Evolutionary conservation across 2,888 invertebrate genomes (phyloP).

Genomic region (Linnaemya tessellans): DNA sequence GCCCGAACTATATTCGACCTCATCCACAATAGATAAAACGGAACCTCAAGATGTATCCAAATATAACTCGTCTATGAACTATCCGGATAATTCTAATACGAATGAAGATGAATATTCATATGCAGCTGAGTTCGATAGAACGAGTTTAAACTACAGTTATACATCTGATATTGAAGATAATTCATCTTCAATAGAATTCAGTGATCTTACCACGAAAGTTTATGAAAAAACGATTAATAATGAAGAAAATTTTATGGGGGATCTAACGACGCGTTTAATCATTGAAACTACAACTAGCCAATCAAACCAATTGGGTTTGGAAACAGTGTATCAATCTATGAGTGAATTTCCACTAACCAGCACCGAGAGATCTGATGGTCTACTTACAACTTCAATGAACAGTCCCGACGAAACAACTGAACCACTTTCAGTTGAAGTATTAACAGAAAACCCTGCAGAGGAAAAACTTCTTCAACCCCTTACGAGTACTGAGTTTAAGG

Average conservation of each 20-base stretch:
- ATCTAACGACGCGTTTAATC: neutral
- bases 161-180: neutral
- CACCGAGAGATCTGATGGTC: neutral
- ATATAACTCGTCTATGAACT: neutral
- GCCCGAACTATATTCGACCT: neutral
- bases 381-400: neutral
- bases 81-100: neutral
- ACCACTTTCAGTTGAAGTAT: neutral
- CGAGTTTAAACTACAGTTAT: neutral
- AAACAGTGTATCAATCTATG: neutral
- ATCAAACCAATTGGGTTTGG: neutral
- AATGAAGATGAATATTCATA: neutral
- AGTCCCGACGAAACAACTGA: neutral
- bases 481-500: neutral
- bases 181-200: neutral
- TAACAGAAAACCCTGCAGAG: neutral
- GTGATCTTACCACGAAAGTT: neutral
- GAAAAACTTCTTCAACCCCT: neutral
- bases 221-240: conserved; percentile 9
- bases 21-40: neutral
- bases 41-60: no score
- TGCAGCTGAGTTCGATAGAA: neutral
- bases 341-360: neutral
- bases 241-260: neutral
- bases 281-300: neutral